These are phyloP conservation scores for Caracal caracal DNA, from an alignment of 2,113 vertebrate species.

Conservation along the genomic window DNA sequence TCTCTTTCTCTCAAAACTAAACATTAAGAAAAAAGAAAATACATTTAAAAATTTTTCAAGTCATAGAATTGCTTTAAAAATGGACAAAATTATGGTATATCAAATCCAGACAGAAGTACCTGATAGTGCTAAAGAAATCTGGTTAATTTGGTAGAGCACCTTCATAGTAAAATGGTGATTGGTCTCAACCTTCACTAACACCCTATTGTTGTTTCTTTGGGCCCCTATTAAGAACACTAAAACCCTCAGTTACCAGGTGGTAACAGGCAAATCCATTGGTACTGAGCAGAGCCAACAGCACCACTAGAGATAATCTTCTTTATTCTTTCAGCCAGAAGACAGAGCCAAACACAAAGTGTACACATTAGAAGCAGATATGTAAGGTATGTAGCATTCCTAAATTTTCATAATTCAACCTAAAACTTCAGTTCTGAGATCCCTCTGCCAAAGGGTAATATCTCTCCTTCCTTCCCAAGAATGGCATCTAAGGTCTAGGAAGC, in stretches of 20 bases:
- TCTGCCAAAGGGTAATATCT: neutral
- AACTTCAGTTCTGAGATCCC: neutral
- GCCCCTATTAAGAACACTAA: neutral
- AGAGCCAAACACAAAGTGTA: too few relatives aligned
- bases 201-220: neutral
- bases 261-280: neutral
- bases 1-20: too few relatives aligned
- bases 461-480: neutral
- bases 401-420: neutral
- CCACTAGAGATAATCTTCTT: neutral
- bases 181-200: neutral
- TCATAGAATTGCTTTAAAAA: neutral
- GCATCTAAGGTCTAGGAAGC: neutral
- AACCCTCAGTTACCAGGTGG: neutral
- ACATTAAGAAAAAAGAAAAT: neutral
- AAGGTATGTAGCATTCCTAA: neutral
- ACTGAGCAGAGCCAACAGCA: neutral
- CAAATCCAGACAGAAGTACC: neutral
- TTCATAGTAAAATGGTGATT: neutral
- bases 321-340: neutral
- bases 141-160: neutral
- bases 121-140: neutral
- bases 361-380: neutral
- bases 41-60: neutral
- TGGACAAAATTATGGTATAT: neutral